Percentiles rank a stretch among this genome's conserved stretches.
Conservation (phyloP, 2,113 vertebrate species). For the Craseonycteris thonglongyai region DNA sequence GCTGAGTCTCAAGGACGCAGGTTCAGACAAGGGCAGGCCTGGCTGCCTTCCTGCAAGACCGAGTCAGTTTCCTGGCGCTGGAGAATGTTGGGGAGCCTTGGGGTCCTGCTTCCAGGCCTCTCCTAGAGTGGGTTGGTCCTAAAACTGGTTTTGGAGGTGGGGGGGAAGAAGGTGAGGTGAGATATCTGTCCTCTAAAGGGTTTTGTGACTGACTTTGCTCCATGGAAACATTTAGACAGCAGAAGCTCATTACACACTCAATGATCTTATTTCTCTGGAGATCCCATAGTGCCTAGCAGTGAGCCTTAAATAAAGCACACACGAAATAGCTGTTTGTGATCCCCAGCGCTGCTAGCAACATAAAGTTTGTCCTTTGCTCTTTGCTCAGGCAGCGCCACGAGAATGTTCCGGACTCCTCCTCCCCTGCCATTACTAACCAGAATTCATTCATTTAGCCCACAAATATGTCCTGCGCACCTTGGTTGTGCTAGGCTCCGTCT, state of each 20-base stretch:
- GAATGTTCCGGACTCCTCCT: not conserved
- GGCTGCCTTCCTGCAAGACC: not conserved
- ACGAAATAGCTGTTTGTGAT: not conserved
- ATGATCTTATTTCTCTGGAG: not conserved
- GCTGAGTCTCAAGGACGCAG: conserved; percentile 59
- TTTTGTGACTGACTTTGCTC: not conserved
- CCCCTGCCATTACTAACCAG: not conserved
- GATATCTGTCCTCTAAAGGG: not conserved
- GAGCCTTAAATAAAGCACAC: not conserved
- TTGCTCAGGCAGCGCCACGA: not conserved
- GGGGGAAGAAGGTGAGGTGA: not conserved
- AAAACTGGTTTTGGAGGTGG: not conserved
- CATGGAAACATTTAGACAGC: not conserved
- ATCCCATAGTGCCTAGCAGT: not conserved
- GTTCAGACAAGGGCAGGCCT: conserved; percentile 54
- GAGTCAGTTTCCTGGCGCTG: not conserved
- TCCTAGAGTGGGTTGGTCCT: not conserved
- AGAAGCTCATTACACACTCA: not conserved
- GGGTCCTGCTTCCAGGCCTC: not conserved
- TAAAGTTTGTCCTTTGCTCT: not conserved
- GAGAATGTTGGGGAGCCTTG: not conserved
- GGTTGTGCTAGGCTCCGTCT: not conserved
- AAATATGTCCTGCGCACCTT: conserved; percentile 12
- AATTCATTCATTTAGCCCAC: not conserved
- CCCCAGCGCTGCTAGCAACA: not conserved